phyloP scores from a whole-genome alignment of 2,113 vertebrate genomes.

The Cynocephalus volans region DNA sequence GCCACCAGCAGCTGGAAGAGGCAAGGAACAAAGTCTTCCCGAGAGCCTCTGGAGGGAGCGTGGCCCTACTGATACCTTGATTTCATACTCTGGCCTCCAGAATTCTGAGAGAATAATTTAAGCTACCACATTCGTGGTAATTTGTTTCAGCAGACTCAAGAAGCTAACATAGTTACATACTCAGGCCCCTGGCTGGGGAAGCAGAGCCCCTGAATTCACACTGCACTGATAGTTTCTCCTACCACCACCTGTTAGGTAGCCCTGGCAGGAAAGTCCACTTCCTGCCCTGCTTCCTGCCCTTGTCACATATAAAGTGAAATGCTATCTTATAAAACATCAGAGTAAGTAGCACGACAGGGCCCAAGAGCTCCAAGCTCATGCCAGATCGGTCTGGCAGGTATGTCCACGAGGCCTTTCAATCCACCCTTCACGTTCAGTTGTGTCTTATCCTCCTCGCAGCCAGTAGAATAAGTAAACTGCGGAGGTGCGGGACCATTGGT shows the following conservation, averaged over 20 bases:
- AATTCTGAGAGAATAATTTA: neutral
- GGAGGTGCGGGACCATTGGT: too few species aligned
- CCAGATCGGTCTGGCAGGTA: neutral
- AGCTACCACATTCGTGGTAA: neutral
- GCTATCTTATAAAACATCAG: neutral
- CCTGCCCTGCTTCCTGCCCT: neutral
- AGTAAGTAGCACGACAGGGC: rapidly evolving
- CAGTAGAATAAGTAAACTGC: too few species aligned
- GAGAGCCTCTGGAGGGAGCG: neutral
- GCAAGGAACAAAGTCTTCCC: neutral
- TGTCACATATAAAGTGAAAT: rapidly evolving
- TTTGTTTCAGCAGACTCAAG: neutral
- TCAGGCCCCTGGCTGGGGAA: neutral
- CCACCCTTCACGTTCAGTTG: neutral
- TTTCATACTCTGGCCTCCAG: neutral
- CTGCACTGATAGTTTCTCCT: neutral
- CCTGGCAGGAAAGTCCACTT: neutral
- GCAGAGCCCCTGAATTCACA: neutral
- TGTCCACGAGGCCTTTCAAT: rapidly evolving
- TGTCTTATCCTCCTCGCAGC: neutral
- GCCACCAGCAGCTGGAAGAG: neutral
- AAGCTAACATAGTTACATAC: neutral
- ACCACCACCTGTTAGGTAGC: neutral
- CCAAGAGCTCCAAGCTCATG: neutral
- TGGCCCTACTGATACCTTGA: neutral